phyloP scores from a whole-genome alignment of 2,797 vertebrate species.

The Kryptolebias ocellatus region DNA sequence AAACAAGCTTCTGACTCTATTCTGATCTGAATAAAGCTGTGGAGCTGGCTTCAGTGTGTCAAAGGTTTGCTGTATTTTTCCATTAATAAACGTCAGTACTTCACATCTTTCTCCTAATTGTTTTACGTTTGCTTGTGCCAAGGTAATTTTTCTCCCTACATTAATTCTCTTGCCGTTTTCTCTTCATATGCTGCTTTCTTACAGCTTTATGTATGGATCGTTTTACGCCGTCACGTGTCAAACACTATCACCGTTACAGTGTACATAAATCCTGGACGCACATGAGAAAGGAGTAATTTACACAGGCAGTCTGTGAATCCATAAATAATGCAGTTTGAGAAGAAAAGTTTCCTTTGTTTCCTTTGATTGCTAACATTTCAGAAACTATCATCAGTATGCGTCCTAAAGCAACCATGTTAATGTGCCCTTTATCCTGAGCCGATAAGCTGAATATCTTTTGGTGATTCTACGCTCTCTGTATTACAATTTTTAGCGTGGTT shows the following conservation, averaged over 20 bases:
- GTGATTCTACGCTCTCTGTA: neutral
- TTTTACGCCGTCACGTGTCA: neutral
- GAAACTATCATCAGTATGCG: no score
- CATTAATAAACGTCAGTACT: neutral
- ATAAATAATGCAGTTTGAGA: neutral
- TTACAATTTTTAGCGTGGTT: no score
- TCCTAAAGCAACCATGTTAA: neutral
- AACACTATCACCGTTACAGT: neutral
- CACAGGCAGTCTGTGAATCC: neutral
- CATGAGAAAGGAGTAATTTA: neutral
- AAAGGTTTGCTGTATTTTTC: neutral
- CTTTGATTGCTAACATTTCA: neutral
- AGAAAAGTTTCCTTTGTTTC: neutral
- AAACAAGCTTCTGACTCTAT: no score
- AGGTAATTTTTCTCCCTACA: neutral
- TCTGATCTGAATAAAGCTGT: no score
- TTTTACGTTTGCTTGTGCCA: neutral
- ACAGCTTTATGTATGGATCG: neutral
- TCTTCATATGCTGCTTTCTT: neutral
- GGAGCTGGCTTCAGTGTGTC: no score
- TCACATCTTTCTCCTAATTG: neutral
- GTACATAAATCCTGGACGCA: neutral
- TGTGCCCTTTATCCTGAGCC: neutral
- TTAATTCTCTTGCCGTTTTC: no score
- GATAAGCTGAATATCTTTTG: neutral